Base-by-base conservation (phyloP, 2,888 invertebrate genomes). In the Drosophila atroscutellata region DNA sequence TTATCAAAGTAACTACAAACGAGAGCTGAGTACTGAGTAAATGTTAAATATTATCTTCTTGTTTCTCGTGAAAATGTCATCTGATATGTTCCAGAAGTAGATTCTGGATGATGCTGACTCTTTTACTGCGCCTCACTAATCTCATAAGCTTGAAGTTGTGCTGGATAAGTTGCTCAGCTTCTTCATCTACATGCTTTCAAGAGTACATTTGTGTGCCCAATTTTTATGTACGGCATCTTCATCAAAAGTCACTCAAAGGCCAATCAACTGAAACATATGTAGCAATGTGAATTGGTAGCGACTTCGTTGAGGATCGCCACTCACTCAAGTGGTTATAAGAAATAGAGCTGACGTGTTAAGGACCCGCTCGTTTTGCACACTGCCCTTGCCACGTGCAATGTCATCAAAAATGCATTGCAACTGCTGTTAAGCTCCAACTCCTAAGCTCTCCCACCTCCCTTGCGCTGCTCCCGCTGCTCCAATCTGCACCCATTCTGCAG, bases 371-470 rank as follows among this genome's bases (percentile, higher is more conserved):
- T 60, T 85, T 54, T 39, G 42, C 28, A 28, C 30, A 36, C 20
- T 13, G 26, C 30, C 26, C 57, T 63, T 66, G 68, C 56, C 65
- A 65, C 65, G 39, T 66, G 80, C 66, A 58, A 54, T 63, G 77
- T 77, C 81, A 77, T 77, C 81, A 77, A 77, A 80, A 77, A 86
- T 73, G 77, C 59, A 69, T 67, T 83, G 83, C 83, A 67, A 80
- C 83, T 80, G 76, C 72, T 64, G 62, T 66, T 64, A 68, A 68
- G 51, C 24, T 51, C 32, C 34, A 50, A 57, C 70, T 56, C 26
- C 56, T n/a, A 63, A 54, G 72, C 54, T 26, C 24, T 24, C n/a
- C 24, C 39, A 30, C 36, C 20, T 36, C 13, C 26, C 36, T 28
- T 9, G 15, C 11, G 36, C 37, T 11, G 39, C 39, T 28, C 51